phyloP scores from a whole-genome alignment of 2,113 vertebrate genomes.

The Petroica traversi region DNA sequence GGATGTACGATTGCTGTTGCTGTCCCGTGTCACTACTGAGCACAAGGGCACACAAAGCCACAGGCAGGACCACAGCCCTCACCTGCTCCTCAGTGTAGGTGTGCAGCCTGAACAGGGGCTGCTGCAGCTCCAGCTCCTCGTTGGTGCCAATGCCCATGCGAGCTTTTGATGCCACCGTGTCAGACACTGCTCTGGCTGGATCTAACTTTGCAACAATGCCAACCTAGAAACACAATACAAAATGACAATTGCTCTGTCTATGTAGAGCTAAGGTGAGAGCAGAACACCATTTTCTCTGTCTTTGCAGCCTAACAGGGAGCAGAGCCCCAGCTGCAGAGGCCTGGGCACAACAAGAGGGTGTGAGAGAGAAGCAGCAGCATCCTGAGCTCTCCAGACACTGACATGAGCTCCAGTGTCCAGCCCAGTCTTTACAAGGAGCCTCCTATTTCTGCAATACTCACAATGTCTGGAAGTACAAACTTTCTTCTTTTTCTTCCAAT shows the following conservation, averaged over 20 bases:
- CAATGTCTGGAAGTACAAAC: neutral
- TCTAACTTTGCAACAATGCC: constrained; percentile 78
- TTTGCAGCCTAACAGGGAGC: fast-evolving
- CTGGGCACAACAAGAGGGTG: neutral
- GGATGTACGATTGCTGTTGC: neutral
- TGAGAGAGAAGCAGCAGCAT: neutral
- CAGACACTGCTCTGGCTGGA: constrained; percentile 84
- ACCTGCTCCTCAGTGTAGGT: constrained; percentile 92
- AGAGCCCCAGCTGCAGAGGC: neutral
- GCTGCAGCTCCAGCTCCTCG: constrained; percentile 80
- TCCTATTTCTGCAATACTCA: neutral
- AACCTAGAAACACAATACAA: constrained; percentile 68
- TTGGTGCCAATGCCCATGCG: constrained; percentile 56
- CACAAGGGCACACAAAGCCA: fast-evolving
- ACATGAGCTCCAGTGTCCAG: fast-evolving
- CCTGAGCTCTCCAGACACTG: neutral
- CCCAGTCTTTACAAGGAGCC: neutral
- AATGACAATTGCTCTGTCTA: fast-evolving
- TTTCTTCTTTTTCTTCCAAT: neutral
- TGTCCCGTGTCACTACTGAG: fast-evolving
- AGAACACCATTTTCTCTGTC: fast-evolving
- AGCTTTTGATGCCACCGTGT: constrained; percentile 84
- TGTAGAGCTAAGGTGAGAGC: neutral
- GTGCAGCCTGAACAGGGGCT: constrained; percentile 85
- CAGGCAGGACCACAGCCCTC: neutral